These are phyloP conservation scores for Amphilophus citrinellus DNA, from an alignment of 2,113 vertebrate genomes.

Conservation along the genomic window DNA sequence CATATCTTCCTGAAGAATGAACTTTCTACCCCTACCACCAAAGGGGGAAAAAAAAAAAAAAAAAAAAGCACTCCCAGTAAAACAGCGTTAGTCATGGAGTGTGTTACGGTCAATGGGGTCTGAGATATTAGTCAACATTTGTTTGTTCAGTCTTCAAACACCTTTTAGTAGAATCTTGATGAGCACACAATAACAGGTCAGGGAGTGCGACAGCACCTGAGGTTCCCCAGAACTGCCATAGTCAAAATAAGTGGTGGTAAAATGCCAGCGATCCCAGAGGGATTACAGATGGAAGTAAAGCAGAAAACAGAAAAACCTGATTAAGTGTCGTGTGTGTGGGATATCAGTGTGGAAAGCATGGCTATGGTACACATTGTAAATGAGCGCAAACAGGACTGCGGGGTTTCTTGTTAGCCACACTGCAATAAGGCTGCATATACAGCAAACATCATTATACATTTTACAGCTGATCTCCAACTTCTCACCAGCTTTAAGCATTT, in stretches of 20 bases:
- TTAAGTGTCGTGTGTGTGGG: neutral
- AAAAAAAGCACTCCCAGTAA: conserved; percentile 2
- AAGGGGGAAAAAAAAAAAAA: neutral
- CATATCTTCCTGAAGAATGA: conserved; percentile 44
- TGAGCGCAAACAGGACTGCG: neutral
- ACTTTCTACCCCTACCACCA: conserved; percentile 2
- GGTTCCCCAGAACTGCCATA: neutral
- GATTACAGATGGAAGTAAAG: neutral
- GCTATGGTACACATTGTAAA: neutral
- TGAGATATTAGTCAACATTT: neutral
- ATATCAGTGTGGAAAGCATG: neutral
- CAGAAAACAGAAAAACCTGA: neutral
- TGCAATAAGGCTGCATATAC: conserved; percentile 50
- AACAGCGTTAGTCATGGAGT: conserved; percentile 21
- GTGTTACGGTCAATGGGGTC: conserved; percentile 18
- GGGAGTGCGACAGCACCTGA: neutral
- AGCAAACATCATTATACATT: conserved; percentile 18
- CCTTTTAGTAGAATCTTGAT: neutral
- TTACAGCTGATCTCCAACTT: conserved; percentile 14
- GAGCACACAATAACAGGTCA: neutral
- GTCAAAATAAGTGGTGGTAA: neutral
- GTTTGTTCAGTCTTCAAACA: neutral
- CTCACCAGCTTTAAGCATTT: conserved; percentile 28
- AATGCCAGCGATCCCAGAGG: neutral
- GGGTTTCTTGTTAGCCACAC: conserved; percentile 21